A percentile compares a stretch with the other conserved stretches of the same genome.
Conservation (phyloP, 2,797 vertebrate species). For the Karalla daura region DNA sequence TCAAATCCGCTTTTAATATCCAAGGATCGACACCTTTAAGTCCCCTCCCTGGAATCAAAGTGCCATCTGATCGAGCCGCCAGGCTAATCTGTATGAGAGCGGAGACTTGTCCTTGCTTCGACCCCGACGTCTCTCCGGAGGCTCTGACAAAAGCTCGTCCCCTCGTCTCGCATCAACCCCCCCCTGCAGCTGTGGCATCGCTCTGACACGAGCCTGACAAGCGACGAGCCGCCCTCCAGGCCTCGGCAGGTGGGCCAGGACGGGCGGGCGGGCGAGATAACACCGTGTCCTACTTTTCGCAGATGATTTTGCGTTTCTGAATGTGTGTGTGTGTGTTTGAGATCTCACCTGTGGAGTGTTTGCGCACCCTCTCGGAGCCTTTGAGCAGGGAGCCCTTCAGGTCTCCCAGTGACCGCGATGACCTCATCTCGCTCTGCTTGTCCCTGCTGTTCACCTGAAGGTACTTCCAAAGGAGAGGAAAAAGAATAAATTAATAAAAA, state of each 20-base stretch:
- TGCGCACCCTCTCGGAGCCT: slow-evolving; percentile 89
- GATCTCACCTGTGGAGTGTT: slow-evolving; percentile 90
- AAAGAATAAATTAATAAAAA: too few relatives aligned
- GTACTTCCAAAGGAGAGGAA: slow-evolving; percentile 79
- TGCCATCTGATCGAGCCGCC: neutral
- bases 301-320: neutral
- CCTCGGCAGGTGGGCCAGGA: slow-evolving; percentile 18
- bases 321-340: neutral
- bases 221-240: slow-evolving; percentile 38
- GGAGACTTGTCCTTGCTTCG: slow-evolving; percentile 46
- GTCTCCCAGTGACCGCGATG: slow-evolving; percentile 93
- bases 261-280: too few relatives aligned
- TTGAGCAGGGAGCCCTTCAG: slow-evolving; percentile 92
- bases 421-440: slow-evolving; percentile 92
- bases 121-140: slow-evolving; percentile 29
- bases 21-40: neutral
- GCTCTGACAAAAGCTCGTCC: slow-evolving; percentile 32
- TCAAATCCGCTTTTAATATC: neutral
- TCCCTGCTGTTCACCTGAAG: slow-evolving; percentile 90
- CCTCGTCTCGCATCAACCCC: slow-evolving; percentile 54
- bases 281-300: neutral
- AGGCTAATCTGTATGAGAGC: slow-evolving; percentile 38
- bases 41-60: neutral
- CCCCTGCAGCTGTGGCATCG: slow-evolving; percentile 19
- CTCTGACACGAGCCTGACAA: slow-evolving; percentile 32